These are phyloP conservation scores for Capromys pilorides DNA, from an alignment of 2,797 vertebrate species.

Conservation along the genomic window DNA sequence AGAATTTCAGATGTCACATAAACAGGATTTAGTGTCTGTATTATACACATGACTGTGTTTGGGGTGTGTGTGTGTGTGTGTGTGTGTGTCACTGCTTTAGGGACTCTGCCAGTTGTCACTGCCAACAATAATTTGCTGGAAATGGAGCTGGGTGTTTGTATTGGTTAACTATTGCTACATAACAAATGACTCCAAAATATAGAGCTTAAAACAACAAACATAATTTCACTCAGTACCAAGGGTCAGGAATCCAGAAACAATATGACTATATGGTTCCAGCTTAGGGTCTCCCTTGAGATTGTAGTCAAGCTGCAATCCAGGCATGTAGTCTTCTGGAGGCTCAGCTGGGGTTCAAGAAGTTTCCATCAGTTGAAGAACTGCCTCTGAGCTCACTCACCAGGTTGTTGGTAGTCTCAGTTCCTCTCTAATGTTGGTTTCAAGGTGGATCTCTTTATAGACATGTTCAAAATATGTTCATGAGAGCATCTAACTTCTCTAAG, in stretches of 20 bases:
- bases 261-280: not conserved
- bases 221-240: not conserved
- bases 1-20: not conserved
- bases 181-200: conserved; percentile 18
- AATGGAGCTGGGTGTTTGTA: conserved; percentile 29
- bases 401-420: not conserved
- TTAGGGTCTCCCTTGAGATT: not conserved
- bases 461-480: not conserved
- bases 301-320: not conserved
- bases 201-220: not conserved
- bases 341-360: not conserved
- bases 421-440: not conserved
- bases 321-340: not conserved
- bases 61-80: not conserved
- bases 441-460: not conserved
- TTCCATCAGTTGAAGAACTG: not conserved
- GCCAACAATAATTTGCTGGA: conserved; percentile 40
- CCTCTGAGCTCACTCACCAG: not conserved
- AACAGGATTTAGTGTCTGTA: not conserved
- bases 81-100: not conserved
- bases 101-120: not conserved
- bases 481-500: not conserved
- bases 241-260: not conserved
- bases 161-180: conserved; percentile 3
- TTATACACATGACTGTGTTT: not conserved